Conservation (phyloP, 2,888 invertebrate species). For the Lasioglossum lativentre region DNA sequence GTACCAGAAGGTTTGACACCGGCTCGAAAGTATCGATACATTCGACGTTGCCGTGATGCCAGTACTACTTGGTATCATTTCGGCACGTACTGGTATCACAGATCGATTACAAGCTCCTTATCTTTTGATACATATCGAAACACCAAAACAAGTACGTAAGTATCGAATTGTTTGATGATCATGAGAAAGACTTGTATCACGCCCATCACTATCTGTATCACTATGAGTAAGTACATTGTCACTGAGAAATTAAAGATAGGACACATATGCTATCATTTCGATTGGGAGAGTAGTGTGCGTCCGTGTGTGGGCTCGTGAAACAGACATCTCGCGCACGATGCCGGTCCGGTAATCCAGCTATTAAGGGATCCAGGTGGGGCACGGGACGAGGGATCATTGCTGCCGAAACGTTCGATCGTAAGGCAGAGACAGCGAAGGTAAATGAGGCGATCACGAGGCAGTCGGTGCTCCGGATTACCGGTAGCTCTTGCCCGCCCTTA, state of each 20-base stretch:
- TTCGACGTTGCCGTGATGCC: too few relatives aligned
- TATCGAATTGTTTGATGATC: too few relatives aligned
- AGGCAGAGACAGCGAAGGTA: slow-evolving; percentile 24
- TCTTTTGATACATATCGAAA: too few relatives aligned
- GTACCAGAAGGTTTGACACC: too few relatives aligned
- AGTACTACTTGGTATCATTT: too few relatives aligned
- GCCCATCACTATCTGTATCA: too few relatives aligned
- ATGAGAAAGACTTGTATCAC: too few relatives aligned
- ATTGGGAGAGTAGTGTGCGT: neutral
- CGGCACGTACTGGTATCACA: too few relatives aligned
- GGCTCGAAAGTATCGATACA: too few relatives aligned
- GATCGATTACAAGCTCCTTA: too few relatives aligned
- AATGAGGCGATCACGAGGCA: slow-evolving; percentile 31
- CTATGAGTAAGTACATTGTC: too few relatives aligned
- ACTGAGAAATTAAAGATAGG: neutral
- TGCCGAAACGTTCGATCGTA: slow-evolving; percentile 33
- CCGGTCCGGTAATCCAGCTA: slow-evolving; percentile 7
- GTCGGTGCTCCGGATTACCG: slow-evolving; percentile 24
- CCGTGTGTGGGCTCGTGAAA: neutral
- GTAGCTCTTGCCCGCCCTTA: slow-evolving; percentile 22
- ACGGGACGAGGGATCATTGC: neutral
- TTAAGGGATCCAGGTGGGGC: neutral
- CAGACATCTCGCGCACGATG: neutral
- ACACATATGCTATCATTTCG: neutral
- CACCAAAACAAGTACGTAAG: too few relatives aligned